Percentiles rank a stretch among this genome's conserved stretches.
Conservation (phyloP, 2,113 vertebrate genomes). For the Crotophaga sulcirostris region DNA sequence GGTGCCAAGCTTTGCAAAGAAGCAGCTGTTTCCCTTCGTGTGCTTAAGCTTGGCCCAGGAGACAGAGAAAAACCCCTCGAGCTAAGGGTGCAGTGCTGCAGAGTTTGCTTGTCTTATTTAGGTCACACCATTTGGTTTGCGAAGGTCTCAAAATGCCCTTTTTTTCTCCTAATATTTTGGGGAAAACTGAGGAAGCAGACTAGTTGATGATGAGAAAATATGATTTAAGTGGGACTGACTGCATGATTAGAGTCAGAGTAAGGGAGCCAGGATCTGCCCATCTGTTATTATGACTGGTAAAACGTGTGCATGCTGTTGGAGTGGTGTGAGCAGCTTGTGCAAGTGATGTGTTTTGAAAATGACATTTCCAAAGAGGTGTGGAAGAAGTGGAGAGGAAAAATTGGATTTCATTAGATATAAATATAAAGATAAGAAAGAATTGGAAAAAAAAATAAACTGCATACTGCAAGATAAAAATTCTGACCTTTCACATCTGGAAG, state of each 20-base stretch:
- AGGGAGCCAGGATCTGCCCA: neutral
- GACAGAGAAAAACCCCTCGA: accelerated
- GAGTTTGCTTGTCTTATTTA: neutral
- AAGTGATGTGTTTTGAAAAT: neutral
- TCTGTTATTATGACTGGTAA: neutral
- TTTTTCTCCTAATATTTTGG: neutral
- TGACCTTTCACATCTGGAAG: neutral
- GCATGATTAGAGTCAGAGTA: neutral
- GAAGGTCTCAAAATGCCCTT: neutral
- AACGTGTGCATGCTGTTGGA: neutral
- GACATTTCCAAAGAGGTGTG: neutral
- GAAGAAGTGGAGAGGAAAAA: neutral
- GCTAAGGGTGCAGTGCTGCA: neutral
- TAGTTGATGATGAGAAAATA: neutral
- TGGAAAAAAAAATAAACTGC: neutral
- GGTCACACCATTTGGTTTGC: neutral
- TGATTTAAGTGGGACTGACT: neutral
- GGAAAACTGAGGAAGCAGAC: neutral
- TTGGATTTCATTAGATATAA: neutral
- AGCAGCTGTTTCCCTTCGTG: accelerated
- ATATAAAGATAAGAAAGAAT: neutral
- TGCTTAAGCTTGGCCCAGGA: neutral
- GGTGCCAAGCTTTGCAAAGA: neutral
- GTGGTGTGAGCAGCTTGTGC: neutral
- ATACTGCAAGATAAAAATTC: neutral